phyloP scores from a whole-genome alignment of 2,888 invertebrate species.

The Ramazzottius varieornatus region DNA sequence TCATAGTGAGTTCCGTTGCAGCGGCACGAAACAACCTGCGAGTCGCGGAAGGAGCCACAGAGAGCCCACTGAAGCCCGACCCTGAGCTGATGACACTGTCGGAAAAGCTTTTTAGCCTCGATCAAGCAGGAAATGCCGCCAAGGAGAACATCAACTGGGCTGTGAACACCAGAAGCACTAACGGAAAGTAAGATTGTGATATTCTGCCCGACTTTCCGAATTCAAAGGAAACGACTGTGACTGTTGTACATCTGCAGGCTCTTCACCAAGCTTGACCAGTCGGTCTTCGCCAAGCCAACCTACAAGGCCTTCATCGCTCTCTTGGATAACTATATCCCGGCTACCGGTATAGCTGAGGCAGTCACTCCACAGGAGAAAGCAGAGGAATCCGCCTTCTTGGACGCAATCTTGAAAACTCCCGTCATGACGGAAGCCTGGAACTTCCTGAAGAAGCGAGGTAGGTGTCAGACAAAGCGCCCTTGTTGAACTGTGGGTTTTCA shows the following conservation, averaged over 20 bases:
- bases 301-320: slow-evolving; percentile 41
- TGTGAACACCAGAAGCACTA: neutral
- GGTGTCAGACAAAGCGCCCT: too few relatives aligned
- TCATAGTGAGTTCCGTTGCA: too few relatives aligned
- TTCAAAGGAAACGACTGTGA: neutral
- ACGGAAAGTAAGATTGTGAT: neutral
- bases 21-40: too few relatives aligned
- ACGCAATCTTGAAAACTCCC: slow-evolving; percentile 43
- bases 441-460: slow-evolving; percentile 35
- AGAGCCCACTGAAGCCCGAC: too few relatives aligned
- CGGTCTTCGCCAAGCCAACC: neutral
- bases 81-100: neutral
- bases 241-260: neutral
- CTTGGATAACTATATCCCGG: slow-evolving; percentile 58
- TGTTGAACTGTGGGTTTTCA: too few relatives aligned
- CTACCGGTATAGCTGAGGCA: slow-evolving; percentile 43
- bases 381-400: slow-evolving; percentile 52
- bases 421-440: slow-evolving; percentile 44
- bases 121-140: neutral
- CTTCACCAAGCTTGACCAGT: neutral
- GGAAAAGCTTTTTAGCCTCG: neutral
- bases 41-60: too few relatives aligned
- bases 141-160: neutral
- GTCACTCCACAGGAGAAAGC: slow-evolving; percentile 40
- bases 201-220: neutral